Evolutionary conservation across 2,113 vertebrate genomes (phyloP), one percentile per base, ranked within the genome.

Genomic region (Coptodon rendalli): DNA sequence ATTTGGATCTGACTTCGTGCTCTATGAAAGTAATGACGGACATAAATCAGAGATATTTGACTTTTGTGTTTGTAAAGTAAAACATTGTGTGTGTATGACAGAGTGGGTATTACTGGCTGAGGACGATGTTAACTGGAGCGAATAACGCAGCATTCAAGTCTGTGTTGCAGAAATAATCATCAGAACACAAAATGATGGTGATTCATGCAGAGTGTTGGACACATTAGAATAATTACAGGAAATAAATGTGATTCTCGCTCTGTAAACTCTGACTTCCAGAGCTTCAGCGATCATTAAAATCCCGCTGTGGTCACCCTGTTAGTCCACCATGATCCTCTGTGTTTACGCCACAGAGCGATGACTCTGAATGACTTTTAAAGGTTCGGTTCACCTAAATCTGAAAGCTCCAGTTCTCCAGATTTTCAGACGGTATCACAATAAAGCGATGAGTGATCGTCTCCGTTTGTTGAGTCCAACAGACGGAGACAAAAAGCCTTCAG

Each of bases 361-460:
- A 50, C 10, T 31, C 45, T 19, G 19, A 5, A 76, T 17, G 9
- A 50, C 45, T 0, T 29, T 50, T 76, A 50, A 17, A 19, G 6
- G 1, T 11, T 19, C 16, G 6, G 43, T 48, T 48, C 40, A 17
- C 22, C 24, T 29, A 11, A 48, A 29, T 29, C 16, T 0, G 3
- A 76, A 29, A 17, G 7, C 11, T 40, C 11, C 19, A 16, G n/a
- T 16, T 45, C 22, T 43, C 0, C 16, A 31, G 0, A 48, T 78
- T 11, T 19, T 78, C 3, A 31, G 9, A 78, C 2, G 1, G 17
- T 2, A 31, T 52, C 45, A 50, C 2, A 31, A 8, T 29, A 76
- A 11, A 29, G 43, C 0, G 9, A 48, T 12, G 71, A 29, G 10
- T 22, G 22, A 22, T 22, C 22, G 22, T 22, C 22, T 22, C 22